Conservation (phyloP, 2,888 invertebrate species). For the Cheilosia impressa region DNA sequence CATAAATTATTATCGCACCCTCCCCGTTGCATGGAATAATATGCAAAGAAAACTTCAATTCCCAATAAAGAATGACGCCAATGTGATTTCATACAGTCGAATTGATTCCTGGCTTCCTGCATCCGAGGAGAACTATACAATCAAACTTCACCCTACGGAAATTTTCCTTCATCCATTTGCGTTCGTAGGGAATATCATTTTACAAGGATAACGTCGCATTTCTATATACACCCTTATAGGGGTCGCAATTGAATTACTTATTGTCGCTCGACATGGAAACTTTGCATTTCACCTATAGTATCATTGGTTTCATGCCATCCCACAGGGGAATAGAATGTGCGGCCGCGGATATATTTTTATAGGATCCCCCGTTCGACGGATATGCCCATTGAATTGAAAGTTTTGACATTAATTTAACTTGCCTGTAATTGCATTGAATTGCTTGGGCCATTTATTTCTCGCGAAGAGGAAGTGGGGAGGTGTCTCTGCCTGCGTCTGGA, state of each 20-base stretch:
- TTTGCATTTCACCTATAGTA: constrained; percentile 58
- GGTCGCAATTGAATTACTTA: constrained; percentile 49
- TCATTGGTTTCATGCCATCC: constrained; percentile 47
- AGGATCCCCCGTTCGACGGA: constrained; percentile 42
- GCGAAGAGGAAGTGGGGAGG: not conserved
- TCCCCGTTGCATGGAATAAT: not conserved
- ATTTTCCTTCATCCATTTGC: not conserved
- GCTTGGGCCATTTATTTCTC: constrained; percentile 61
- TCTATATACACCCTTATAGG: constrained; percentile 5
- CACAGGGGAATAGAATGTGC: constrained; percentile 39
- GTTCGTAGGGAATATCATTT: constrained; percentile 23
- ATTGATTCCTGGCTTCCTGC: constrained; percentile 1
- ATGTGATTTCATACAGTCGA: not conserved
- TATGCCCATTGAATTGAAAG: constrained; percentile 73
- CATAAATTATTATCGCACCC: not conserved
- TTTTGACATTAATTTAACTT: constrained; percentile 74
- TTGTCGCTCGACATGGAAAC: constrained; percentile 66
- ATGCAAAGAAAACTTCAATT: not conserved
- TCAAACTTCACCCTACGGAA: constrained; percentile 8
- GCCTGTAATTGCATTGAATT: constrained; percentile 73
- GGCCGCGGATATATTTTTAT: constrained; percentile 34
- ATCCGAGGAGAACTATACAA: constrained; percentile 14
- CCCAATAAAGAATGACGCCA: not conserved
- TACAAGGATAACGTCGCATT: constrained; percentile 14
- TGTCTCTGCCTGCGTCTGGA: not conserved